phyloP scores from a whole-genome alignment of 2,113 vertebrate species.

The Limanda limanda region DNA sequence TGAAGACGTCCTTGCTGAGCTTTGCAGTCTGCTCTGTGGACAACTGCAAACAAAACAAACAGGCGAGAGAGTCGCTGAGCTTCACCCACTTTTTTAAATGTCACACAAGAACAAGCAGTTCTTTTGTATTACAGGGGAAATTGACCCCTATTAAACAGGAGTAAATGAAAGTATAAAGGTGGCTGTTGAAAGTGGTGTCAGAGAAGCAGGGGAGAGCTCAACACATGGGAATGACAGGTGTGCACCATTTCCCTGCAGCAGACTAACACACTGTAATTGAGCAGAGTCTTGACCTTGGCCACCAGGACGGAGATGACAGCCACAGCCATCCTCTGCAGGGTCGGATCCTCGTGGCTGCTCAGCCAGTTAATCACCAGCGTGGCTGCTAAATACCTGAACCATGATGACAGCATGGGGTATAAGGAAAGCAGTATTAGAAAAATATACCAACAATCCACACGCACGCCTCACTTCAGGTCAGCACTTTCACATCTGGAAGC shows the following conservation, averaged over 20 bases:
- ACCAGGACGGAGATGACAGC: constrained; percentile 94
- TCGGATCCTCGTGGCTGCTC: constrained; percentile 90
- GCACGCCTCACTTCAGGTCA: constrained; percentile 6
- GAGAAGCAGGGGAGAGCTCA: constrained; percentile 17
- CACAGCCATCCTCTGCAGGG: constrained; percentile 94
- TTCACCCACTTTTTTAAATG: constrained; percentile 7
- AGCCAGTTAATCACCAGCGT: constrained; percentile 95
- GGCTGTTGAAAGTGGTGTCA: constrained; percentile 14
- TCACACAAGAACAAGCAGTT: constrained; percentile 9
- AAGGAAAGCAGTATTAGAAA: constrained; percentile 34
- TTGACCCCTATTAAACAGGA: constrained; percentile 8
- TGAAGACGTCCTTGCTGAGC: constrained; percentile 89
- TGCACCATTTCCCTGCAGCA: constrained; percentile 14
- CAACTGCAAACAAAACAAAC: constrained; percentile 81
- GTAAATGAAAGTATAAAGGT: constrained; percentile 11
- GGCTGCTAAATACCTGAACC: constrained; percentile 90
- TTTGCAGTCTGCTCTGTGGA: constrained; percentile 90
- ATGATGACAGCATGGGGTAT: constrained; percentile 18
- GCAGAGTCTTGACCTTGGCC: constrained; percentile 87
- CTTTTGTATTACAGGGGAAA: neutral
- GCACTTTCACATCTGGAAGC: constrained; percentile 33
- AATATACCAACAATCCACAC: constrained; percentile 21
- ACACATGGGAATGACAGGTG: constrained; percentile 36
- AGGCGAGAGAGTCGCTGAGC: constrained; percentile 1
- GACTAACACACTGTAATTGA: constrained; percentile 36